phyloP scores from a whole-genome alignment of 2,113 vertebrate genomes.

The Sylvietta virens region DNA sequence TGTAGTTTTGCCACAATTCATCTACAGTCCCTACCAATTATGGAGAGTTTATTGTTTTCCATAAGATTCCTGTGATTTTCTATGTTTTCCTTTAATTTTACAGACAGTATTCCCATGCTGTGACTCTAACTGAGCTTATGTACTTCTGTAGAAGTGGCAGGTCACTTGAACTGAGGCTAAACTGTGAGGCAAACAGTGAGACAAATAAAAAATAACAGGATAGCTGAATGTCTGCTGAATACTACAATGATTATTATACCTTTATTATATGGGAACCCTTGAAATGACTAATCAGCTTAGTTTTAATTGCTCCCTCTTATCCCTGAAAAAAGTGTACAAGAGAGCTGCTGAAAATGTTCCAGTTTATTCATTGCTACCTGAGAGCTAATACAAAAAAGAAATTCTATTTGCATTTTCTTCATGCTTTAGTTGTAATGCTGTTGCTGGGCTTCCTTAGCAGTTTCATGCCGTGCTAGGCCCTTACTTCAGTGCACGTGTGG shows the following conservation, averaged over 20 bases:
- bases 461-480: not conserved
- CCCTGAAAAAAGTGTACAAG: not conserved
- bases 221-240: not conserved
- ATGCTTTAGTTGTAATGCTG: not conserved
- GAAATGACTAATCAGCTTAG: not conserved
- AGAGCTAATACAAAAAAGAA: not conserved
- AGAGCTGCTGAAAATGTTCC: not conserved
- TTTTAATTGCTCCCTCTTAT: not conserved
- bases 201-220: not conserved
- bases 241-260: not conserved
- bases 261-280: not conserved
- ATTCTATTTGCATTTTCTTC: not conserved
- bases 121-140: not conserved
- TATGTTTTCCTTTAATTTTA: not conserved
- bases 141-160: not conserved
- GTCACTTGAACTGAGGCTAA: not conserved
- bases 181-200: not conserved
- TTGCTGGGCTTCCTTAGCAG: not conserved
- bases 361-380: not conserved
- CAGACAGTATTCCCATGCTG: not conserved
- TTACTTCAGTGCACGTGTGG: not conserved
- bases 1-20: not conserved
- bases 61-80: not conserved
- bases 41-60: not conserved
- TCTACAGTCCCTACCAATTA: not conserved